A percentile compares a stretch with the other conserved stretches of the same genome.
These are phyloP conservation scores for Telenomus remus DNA, from an alignment of 1,140 invertebrate species.

Conservation along the genomic window DNA sequence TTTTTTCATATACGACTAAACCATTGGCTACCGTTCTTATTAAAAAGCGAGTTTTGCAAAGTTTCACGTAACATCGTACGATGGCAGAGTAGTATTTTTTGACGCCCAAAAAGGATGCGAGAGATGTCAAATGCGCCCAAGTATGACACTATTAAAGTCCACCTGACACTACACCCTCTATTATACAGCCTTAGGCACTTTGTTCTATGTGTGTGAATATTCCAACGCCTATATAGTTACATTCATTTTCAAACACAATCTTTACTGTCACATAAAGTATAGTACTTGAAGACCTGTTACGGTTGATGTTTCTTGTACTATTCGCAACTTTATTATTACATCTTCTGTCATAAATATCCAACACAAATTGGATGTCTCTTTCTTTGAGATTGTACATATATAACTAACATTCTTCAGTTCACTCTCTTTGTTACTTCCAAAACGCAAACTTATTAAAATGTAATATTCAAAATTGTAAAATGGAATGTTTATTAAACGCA, in stretches of 20 bases:
- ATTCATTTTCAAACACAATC: constrained; percentile 53
- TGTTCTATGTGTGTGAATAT: constrained; percentile 56
- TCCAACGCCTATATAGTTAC: constrained; percentile 32
- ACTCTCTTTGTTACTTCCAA: too few relatives aligned
- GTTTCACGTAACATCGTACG: constrained; percentile 19
- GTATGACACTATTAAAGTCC: constrained; percentile 69
- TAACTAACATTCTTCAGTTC: too few relatives aligned
- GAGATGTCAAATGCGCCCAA: constrained; percentile 28
- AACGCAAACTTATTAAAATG: too few relatives aligned
- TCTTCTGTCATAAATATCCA: too few relatives aligned
- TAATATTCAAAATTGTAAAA: too few relatives aligned
- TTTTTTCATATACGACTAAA: constrained; percentile 45
- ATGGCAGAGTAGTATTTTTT: constrained; percentile 56
- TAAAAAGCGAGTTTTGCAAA: constrained; percentile 14
- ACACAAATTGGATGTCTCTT: too few relatives aligned
- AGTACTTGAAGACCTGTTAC: constrained; percentile 41
- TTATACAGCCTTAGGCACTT: constrained; percentile 54
- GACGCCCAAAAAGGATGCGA: background rate
- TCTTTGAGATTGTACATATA: too few relatives aligned
- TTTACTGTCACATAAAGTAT: constrained; percentile 21
- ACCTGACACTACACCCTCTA: constrained; percentile 61
- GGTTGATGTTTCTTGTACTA: too few relatives aligned
- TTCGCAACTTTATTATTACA: too few relatives aligned
- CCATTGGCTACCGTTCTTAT: constrained; percentile 42
- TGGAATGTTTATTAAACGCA: background rate